Percentiles rank a stretch among this genome's conserved stretches.
phyloP scores from a whole-genome alignment of 2,888 invertebrate genomes.

The Trichogramma evanescens region DNA sequence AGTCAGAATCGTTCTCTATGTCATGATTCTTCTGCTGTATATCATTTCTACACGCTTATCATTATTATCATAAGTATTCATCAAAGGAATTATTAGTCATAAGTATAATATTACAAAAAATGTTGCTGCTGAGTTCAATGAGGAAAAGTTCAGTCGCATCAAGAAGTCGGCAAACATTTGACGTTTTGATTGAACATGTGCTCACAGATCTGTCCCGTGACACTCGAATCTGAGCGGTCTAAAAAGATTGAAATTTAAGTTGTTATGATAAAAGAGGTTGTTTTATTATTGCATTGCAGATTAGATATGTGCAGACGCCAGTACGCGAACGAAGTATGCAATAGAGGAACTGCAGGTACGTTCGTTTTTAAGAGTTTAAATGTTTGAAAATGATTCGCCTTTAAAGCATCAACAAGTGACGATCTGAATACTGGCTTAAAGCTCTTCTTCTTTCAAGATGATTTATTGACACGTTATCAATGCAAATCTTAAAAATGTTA shows the following conservation, averaged over 20 bases:
- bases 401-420: too few relatives aligned
- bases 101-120: too few relatives aligned
- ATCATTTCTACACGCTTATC: too few relatives aligned
- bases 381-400: background rate
- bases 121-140: too few relatives aligned
- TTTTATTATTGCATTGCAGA: conserved; percentile 71
- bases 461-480: too few relatives aligned
- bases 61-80: too few relatives aligned
- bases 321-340: conserved; percentile 90
- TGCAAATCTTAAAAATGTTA: too few relatives aligned
- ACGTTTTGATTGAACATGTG: conserved; percentile 2
- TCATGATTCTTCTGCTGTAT: too few relatives aligned
- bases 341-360: conserved; percentile 97
- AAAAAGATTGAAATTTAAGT: conserved; percentile 22
- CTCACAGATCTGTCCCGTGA: conserved; percentile 20
- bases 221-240: conserved; percentile 16
- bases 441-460: too few relatives aligned
- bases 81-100: too few relatives aligned
- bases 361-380: conserved; percentile 34
- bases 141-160: background rate
- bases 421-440: too few relatives aligned
- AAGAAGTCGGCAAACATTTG: conserved; percentile 4
- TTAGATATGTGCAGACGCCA: conserved; percentile 98
- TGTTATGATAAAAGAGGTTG: conserved; percentile 42
- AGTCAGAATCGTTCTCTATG: too few relatives aligned